Percentiles rank a stretch among this genome's conserved stretches.
Conservation (phyloP, 1,140 invertebrate species). For the Riptortus pedestris region DNA sequence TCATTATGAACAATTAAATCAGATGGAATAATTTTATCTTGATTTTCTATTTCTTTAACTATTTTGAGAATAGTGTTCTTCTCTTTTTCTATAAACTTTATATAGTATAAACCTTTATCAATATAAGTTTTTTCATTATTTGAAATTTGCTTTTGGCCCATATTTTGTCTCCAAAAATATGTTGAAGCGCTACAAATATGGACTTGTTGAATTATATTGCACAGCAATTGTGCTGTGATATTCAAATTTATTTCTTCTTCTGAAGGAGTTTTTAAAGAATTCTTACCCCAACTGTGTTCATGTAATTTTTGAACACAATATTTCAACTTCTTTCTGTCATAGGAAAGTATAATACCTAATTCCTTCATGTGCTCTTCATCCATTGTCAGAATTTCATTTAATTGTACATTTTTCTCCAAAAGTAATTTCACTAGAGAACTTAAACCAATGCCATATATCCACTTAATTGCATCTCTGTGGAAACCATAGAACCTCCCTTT, state of each 20-base stretch:
- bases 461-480: conserved; percentile 37
- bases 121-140: conserved; percentile 16
- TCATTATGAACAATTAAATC: conserved; percentile 25
- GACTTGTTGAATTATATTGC: conserved; percentile 21
- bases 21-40: conserved; percentile 20
- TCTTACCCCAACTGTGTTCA: conserved; percentile 22
- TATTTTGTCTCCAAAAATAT: conserved; percentile 15
- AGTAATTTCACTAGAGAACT: conserved; percentile 36
- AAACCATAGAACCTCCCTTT: conserved; percentile 34
- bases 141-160: not conserved
- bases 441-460: conserved; percentile 37
- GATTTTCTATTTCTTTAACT: conserved; percentile 13
- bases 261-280: conserved; percentile 12
- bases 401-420: conserved; percentile 35
- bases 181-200: conserved; percentile 20
- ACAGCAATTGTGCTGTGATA: conserved; percentile 15
- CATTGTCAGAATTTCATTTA: conserved; percentile 39
- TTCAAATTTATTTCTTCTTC: conserved; percentile 13
- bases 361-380: conserved; percentile 24
- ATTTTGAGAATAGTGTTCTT: conserved; percentile 5
- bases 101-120: conserved; percentile 9
- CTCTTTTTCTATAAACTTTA: conserved; percentile 18
- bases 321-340: conserved; percentile 22
- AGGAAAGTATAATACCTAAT: conserved; percentile 23
- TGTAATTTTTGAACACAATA: conserved; percentile 25